Percentiles rank a stretch among this genome's conserved stretches.
Conservation (phyloP, 1,140 invertebrate genomes). For the Orius insidiosus region DNA sequence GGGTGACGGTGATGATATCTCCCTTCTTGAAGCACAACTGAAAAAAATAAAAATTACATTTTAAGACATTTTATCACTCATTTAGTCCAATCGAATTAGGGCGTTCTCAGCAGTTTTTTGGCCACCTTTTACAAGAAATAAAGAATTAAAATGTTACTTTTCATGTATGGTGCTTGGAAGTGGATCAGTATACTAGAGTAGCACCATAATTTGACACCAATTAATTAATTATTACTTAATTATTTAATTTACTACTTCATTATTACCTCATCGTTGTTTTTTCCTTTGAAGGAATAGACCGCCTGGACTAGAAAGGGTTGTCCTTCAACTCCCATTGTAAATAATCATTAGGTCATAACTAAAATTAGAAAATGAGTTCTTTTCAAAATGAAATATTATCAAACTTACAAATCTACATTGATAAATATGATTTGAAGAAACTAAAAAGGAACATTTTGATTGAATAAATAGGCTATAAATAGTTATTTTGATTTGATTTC, state of each 20-base stretch:
- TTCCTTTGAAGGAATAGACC: slow-evolving; percentile 81
- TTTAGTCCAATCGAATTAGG: background rate
- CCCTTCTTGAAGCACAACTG: slow-evolving; percentile 90
- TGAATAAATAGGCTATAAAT: too few relatives aligned
- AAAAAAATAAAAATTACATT: slow-evolving; percentile 23
- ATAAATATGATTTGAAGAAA: too few relatives aligned
- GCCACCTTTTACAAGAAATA: background rate
- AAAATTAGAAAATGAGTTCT: too few relatives aligned
- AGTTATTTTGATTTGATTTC: too few relatives aligned
- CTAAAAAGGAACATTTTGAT: too few relatives aligned
- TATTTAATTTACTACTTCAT: background rate
- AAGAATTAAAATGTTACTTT: too few relatives aligned
- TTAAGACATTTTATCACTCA: too few relatives aligned
- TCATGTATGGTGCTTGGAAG: background rate
- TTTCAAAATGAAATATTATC: too few relatives aligned
- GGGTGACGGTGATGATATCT: slow-evolving; percentile 90
- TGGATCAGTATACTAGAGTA: background rate
- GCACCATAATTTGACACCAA: too few relatives aligned
- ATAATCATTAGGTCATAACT: background rate
- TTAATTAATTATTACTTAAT: background rate
- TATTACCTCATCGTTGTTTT: slow-evolving; percentile 88
- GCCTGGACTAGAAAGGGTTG: slow-evolving; percentile 64
- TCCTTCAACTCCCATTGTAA: slow-evolving; percentile 14
- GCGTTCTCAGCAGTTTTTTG: background rate
- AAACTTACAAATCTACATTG: too few relatives aligned